These are phyloP conservation scores for Pygoscelis adeliae DNA, from an alignment of 2,113 vertebrate species.

Conservation along the genomic window DNA sequence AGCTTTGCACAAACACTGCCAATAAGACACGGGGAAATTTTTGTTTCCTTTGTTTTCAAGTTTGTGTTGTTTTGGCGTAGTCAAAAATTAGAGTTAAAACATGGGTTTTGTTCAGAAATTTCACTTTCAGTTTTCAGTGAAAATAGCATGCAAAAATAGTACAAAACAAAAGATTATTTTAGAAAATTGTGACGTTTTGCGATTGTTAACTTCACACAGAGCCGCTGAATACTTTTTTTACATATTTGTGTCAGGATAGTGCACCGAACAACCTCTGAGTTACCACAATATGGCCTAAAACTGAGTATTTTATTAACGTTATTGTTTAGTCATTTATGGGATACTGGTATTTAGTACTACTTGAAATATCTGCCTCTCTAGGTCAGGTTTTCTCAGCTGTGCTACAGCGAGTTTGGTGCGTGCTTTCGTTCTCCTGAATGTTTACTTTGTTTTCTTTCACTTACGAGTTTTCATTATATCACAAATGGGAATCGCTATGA, in stretches of 20 bases:
- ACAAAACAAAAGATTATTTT: neutral
- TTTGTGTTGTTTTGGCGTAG: neutral
- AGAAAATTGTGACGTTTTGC: accelerated
- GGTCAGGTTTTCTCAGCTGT: neutral
- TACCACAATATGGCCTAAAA: neutral
- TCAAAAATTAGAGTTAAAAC: neutral
- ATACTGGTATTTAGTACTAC: neutral
- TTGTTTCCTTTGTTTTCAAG: neutral
- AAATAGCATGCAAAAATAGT: neutral
- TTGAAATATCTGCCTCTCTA: neutral
- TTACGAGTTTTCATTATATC: neutral
- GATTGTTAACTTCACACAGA: neutral
- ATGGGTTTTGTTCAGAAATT: neutral
- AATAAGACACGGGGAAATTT: accelerated
- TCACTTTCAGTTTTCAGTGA: neutral
- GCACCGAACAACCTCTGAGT: neutral
- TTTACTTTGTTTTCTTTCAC: neutral
- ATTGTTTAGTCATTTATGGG: neutral
- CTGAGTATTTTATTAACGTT: neutral
- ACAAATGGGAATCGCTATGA: neutral
- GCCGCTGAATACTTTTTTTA: too few relatives aligned
- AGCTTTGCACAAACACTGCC: neutral
- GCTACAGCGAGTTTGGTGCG: accelerated
- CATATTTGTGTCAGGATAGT: neutral
- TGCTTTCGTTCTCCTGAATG: neutral